phyloP scores from a whole-genome alignment of 2,888 invertebrate genomes.

The Eremobia ochroleuca region DNA sequence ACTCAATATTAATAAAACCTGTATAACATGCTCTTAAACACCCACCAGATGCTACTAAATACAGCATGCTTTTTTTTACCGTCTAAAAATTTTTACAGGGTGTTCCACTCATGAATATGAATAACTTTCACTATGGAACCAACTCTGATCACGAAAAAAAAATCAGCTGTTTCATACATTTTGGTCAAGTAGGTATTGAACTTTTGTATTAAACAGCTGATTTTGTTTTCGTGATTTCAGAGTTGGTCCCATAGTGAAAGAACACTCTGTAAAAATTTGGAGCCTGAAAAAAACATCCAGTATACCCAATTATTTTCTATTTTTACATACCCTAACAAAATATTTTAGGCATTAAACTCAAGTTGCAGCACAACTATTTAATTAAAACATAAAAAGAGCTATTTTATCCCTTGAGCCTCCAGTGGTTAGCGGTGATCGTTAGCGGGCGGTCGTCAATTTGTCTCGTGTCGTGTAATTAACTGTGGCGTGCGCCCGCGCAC shows the following conservation, averaged over 20 bases:
- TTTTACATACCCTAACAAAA: slow-evolving; percentile 13
- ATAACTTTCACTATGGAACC: too few species aligned
- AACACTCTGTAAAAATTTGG: too few species aligned
- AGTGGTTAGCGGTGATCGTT: slow-evolving; percentile 55
- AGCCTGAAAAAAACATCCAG: too few species aligned
- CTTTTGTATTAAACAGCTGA: too few species aligned
- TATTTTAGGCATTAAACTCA: slow-evolving; percentile 28
- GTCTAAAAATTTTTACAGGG: too few species aligned
- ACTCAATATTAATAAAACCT: slow-evolving; percentile 17
- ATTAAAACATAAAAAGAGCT: slow-evolving; percentile 59
- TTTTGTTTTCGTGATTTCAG: too few species aligned
- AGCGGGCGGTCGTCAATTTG: slow-evolving; percentile 73
- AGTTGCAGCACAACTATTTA: slow-evolving; percentile 35
- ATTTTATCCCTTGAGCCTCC: slow-evolving; percentile 50
- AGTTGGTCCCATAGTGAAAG: too few species aligned
- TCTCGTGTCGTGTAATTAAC: slow-evolving; percentile 71
- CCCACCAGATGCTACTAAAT: slow-evolving; percentile 6
- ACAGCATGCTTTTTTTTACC: too few species aligned
- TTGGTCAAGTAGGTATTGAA: too few species aligned
- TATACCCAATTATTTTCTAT: neutral
- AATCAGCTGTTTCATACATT: too few species aligned
- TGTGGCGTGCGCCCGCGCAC: slow-evolving; percentile 65
- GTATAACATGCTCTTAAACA: neutral
- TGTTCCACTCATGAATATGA: too few species aligned
- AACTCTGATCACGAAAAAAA: too few species aligned